Evolutionary conservation across 2,113 vertebrate species (phyloP), one percentile per base, ranked within the genome.

Genomic region (Colistium nudipinnis): DNA sequence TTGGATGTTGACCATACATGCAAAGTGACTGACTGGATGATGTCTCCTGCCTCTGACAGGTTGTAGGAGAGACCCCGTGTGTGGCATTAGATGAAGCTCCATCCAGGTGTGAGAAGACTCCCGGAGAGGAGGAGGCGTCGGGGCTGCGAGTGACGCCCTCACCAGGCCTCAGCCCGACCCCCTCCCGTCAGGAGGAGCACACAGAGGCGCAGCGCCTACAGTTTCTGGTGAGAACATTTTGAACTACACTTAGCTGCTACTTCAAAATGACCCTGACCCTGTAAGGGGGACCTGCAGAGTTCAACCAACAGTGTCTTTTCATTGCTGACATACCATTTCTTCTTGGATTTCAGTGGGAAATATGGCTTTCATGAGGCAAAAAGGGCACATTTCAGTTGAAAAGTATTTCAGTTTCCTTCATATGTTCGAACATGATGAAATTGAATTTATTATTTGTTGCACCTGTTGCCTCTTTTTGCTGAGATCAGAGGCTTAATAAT

Each of bases 91-190:
- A 92, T 93, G 91, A 92, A 84, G 89, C 81, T 82, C 86, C 85
- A 66, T 73, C 84, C 71, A 86, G 83, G 70, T 83, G 63, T 82
- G 85, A 91, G 83, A 82, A 87, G 76, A 86, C 89, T 86, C 87
- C 82, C 77, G 56, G 68, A 88, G 85, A 91, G 84, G 89, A 88
- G 88, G 88, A 82, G 87, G 89, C 92, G 90, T 85, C 84, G 80
- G 78, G 79, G 76, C 72, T 68, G 62, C 87, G 27, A 88, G 79
- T 93, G 83, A 92, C 79, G 44, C 84, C 78, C 48, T 61, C 76
- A 31, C 61, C 64, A 84, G 82, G 82, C 88, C 82, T 83, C 25
- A 81, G 84, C 89, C 82, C 82, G 53, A 43, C 76, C 88, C 78
- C 82, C 84, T 62, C 82, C 82, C 76, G 45, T 43, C 82, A 86